These are phyloP conservation scores for Mythimna ferrago DNA, from an alignment of 2,888 invertebrate species.

Conservation along the genomic window DNA sequence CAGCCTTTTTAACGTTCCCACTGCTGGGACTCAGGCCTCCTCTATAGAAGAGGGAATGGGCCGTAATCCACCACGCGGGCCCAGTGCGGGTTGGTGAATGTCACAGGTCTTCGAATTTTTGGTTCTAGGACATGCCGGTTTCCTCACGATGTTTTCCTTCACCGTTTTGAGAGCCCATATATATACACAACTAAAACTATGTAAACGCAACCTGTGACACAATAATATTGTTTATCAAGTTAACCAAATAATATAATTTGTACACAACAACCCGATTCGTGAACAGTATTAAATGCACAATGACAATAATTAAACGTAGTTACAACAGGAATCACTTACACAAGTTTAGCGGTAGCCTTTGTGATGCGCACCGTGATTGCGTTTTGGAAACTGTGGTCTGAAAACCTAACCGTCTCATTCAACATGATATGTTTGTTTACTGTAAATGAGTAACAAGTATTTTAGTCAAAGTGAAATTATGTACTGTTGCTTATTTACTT, in stretches of 20 bases:
- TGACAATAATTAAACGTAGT: slow-evolving; percentile 44
- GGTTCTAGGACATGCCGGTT: too few species aligned
- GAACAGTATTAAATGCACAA: slow-evolving; percentile 33
- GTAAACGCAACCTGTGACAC: background rate
- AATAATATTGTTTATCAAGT: slow-evolving; percentile 1
- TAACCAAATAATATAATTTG: slow-evolving; percentile 12
- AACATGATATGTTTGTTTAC: background rate
- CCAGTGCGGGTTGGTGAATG: too few species aligned
- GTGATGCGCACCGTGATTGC: slow-evolving; percentile 29
- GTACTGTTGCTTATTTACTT: too few species aligned
- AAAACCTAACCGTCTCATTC: background rate
- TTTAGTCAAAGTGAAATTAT: background rate
- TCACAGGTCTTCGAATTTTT: too few species aligned
- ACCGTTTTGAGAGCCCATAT: too few species aligned
- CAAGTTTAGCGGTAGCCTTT: slow-evolving; percentile 27
- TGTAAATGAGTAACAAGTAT: background rate
- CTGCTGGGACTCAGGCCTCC: too few species aligned
- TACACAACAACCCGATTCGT: slow-evolving; percentile 6
- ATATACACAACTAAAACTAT: too few species aligned
- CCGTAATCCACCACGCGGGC: too few species aligned
- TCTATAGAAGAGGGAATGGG: too few species aligned
- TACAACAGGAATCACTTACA: slow-evolving; percentile 21
- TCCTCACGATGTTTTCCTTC: too few species aligned
- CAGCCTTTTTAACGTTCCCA: too few species aligned
- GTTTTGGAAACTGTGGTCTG: slow-evolving; percentile 8